Conservation (phyloP, 2,113 vertebrate species). For the Grantiella picta region DNA sequence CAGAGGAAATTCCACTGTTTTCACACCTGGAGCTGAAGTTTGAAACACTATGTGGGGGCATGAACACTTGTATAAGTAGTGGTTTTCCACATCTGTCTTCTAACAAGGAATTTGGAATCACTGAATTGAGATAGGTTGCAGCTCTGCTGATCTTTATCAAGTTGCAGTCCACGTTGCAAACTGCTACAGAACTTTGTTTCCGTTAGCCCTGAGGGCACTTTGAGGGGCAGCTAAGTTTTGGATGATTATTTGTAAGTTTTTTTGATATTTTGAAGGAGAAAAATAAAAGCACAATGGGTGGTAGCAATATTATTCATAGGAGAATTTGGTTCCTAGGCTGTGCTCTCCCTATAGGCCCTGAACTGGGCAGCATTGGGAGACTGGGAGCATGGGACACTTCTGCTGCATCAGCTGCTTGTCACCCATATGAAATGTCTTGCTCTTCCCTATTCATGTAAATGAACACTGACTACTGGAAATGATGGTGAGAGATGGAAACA, state of each 20-base stretch:
- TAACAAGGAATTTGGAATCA: neutral
- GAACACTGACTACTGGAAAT: neutral
- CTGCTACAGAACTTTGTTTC: neutral
- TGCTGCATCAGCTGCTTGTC: neutral
- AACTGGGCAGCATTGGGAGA: neutral
- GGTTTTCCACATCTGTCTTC: neutral
- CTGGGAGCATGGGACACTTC: neutral
- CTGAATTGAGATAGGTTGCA: neutral
- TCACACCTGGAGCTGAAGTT: neutral
- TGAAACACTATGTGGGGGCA: neutral
- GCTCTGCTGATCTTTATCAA: neutral
- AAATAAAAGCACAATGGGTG: neutral
- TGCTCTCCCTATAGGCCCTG: neutral
- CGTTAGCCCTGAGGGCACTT: neutral
- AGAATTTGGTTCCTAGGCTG: neutral
- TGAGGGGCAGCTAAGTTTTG: neutral
- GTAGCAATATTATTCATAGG: neutral
- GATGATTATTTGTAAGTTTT: neutral
- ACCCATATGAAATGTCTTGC: no score
- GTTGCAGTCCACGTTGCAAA: fast-evolving
- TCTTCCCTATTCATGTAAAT: neutral
- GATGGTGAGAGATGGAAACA: neutral
- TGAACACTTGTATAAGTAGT: neutral
- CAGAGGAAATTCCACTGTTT: neutral
- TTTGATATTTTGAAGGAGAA: neutral